Percentiles rank a stretch among this genome's conserved stretches.
phyloP scores from a whole-genome alignment of 2,888 invertebrate species.

The Diplazon laetatorius region DNA sequence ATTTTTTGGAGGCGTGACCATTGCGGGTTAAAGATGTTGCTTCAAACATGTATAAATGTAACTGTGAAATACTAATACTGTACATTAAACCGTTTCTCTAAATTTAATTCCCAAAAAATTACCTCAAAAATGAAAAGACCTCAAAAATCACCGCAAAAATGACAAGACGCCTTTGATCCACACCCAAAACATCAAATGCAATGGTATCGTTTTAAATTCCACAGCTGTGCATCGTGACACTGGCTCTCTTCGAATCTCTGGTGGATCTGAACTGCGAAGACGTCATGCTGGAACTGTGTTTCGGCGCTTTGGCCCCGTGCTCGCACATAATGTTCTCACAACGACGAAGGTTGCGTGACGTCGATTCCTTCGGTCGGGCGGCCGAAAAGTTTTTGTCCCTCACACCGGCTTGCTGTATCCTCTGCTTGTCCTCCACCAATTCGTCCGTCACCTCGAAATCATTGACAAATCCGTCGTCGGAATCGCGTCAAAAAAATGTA shows the following conservation, averaged over 20 bases:
- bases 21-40: too few species aligned
- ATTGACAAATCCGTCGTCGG: conserved; percentile 68
- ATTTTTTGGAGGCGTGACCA: too few species aligned
- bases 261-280: conserved; percentile 97
- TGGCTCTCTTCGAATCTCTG: conserved; percentile 95
- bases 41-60: too few species aligned
- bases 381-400: conserved; percentile 90
- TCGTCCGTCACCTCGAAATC: conserved; percentile 66
- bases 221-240: conserved; percentile 92
- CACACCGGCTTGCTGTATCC: conserved; percentile 87
- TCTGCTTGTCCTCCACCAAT: conserved; percentile 52
- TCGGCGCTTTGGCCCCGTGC: conserved; percentile 92
- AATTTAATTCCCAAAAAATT: too few species aligned
- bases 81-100: too few species aligned
- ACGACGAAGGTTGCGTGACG: conserved; percentile 87
- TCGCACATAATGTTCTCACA: conserved; percentile 93
- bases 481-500: conserved; percentile 61
- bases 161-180: too few species aligned
- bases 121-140: too few species aligned
- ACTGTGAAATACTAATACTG: too few species aligned
- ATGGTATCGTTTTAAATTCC: not conserved
- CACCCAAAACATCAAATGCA: too few species aligned
- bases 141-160: too few species aligned
- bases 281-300: conserved; percentile 95
- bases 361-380: conserved; percentile 89